Evolutionary conservation across 1,140 invertebrate genomes (phyloP), one percentile per base, ranked within the genome.

Genomic region (Leptinotarsa texana): DNA sequence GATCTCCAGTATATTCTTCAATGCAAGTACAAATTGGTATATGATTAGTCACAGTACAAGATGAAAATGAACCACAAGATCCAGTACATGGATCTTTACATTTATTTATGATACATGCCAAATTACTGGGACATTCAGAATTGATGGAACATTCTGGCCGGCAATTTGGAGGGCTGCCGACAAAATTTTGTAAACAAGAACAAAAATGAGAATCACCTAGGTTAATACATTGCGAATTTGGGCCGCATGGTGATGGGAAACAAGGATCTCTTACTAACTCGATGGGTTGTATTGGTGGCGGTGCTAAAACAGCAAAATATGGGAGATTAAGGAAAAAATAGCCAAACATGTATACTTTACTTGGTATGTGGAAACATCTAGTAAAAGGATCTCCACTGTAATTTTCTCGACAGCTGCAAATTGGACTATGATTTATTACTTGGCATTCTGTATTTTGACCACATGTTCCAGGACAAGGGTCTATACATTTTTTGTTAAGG

Each of bases 401-500:
- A 69, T 90, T 91, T 66, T 84, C 80, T 49, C 89, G 87, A 80
- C 93, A 94, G 66, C 87, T 89, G 84, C 93, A 94, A 69, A 90
- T 87, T 3, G 93, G 90, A 62, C 90, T 87, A 83, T 94, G 92
- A 82, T 92, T 92, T 63, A 88, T 80, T 69, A 89, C 88, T 75
- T 88, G 87, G 80, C 92, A 94, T 74, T 89, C 85, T 2, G 92
- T 89, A 85, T 92, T 89, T 51, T 90, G 89, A 13, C 91, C 91
- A 80, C 91, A 96, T 5, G 92, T 92, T 72, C 92, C 92, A 11
- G 90, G 87, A 82, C 93, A 95, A 13, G 94, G 94, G 86, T 95
- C 92, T 75, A 89, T 87, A 77, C 94, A 95, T 82, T 91, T 92
- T 83, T 93, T 91, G 81, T 91, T 89, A 11, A 94, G 90, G 80